Evolutionary conservation across 2,888 invertebrate genomes (phyloP), one percentile per base, ranked within the genome.

Genomic region (Macrophya alboannulata): DNA sequence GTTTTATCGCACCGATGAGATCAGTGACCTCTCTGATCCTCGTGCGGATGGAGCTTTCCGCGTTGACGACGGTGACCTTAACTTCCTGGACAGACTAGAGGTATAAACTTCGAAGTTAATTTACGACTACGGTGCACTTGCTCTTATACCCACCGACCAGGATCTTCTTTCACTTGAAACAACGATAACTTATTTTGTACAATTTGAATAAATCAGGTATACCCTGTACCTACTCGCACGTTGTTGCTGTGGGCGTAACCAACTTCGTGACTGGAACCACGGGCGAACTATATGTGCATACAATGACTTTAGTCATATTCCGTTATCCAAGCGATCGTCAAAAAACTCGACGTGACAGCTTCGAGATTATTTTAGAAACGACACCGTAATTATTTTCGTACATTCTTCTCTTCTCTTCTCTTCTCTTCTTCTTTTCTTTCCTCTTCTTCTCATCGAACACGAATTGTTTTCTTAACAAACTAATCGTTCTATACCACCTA

Each of bases 51-150:
- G 62, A 81, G 81, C 81, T 81, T 81, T 81, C 59, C 62, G 40
- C 62, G 81, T 81, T 81, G 83, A 71, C 83, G 83, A 68, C 68
- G 83, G 45, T 83, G 68, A 83, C 71, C 83, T 48, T 48, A 65
- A 71, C 83, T 83, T 83, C 83, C 83, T 83, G 83, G 68, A 71
- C 83, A 68, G 45, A 48, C 45, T 71, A 21, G 68, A 51, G 68
- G 83, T 83, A 83, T 83, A 83, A 83, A 83, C 51, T 65, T 68
- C 83, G 83, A 83, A 68, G 68, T 68, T 83, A 71, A 83, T 83
- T 83, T 83, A 83, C 83, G 83, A 83, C 68, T 25, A 83, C 31
- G 37, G 71, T 83, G 71, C 83, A 65, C 83, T 83, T 71, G 71
- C 71, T 83, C 71, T 83, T 71, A 48, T 71, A 83, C 68, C 83